Evolutionary conservation across 2,888 invertebrate species (phyloP).

Genomic region (Lasioglossum malachurum): DNA sequence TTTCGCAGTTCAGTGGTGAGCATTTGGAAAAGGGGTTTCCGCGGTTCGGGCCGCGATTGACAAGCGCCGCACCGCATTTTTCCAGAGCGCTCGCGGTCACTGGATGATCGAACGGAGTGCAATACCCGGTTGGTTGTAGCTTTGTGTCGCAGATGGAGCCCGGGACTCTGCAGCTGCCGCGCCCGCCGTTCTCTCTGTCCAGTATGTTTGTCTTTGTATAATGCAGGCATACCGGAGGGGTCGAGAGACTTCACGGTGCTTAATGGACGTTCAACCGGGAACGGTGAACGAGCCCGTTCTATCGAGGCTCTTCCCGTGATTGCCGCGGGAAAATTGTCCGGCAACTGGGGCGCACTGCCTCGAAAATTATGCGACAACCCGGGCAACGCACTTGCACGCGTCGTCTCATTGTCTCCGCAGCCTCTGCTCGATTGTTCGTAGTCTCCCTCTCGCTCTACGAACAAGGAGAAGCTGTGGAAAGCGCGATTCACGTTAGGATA

Average conservation of each 20-base stretch:
- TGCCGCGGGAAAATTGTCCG: background rate
- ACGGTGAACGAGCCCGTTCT: background rate
- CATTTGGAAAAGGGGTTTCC: slow-evolving; percentile 15
- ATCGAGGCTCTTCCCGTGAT: slow-evolving; percentile 9
- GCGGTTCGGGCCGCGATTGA: slow-evolving; percentile 15
- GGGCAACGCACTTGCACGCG: slow-evolving; percentile 2
- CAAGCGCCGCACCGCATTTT: slow-evolving; percentile 4
- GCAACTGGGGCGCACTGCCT: background rate
- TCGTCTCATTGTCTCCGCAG: slow-evolving; percentile 3
- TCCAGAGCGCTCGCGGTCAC: slow-evolving; percentile 6
- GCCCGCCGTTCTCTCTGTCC: background rate
- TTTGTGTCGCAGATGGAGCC: slow-evolving; percentile 22
- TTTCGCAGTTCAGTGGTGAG: background rate
- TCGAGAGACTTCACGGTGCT: background rate
- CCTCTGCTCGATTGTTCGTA: background rate
- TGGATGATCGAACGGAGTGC: slow-evolving; percentile 27
- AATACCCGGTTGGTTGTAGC: background rate
- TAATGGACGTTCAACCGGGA: slow-evolving; percentile 5
- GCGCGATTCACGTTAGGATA: background rate
- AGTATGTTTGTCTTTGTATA: slow-evolving; percentile 21
- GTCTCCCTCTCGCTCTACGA: background rate
- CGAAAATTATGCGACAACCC: slow-evolving; percentile 9
- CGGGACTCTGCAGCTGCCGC: background rate
- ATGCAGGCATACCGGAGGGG: background rate
- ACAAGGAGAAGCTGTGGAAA: background rate